Conservation (phyloP, 2,113 vertebrate genomes). For the Myodes glareolus region DNA sequence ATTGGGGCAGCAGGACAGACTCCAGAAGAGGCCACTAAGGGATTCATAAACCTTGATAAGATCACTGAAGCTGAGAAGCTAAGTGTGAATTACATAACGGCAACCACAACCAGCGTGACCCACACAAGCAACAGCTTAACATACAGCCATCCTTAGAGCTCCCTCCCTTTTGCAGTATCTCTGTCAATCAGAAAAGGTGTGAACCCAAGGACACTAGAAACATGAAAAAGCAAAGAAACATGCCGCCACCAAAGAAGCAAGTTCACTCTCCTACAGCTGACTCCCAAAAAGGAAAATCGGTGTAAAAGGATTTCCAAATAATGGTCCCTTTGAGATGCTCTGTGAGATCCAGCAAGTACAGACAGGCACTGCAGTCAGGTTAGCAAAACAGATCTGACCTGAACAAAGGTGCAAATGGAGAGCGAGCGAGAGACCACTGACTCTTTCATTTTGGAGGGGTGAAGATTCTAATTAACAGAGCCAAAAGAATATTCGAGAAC, state of each 20-base stretch:
- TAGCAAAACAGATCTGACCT: background rate
- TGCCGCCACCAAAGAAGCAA: background rate
- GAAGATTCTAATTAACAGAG: background rate
- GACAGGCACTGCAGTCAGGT: background rate
- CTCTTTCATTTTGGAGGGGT: background rate
- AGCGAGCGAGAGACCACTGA: background rate
- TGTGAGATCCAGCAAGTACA: background rate
- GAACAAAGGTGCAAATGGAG: background rate
- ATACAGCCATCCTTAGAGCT: background rate
- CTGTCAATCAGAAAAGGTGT: background rate
- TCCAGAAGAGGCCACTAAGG: background rate
- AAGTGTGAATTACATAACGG: background rate
- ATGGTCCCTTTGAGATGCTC: background rate
- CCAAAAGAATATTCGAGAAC: background rate
- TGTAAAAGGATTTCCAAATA: background rate
- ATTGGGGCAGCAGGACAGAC: no score
- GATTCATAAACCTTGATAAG: background rate
- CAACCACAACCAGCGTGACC: background rate
- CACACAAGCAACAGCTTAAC: background rate
- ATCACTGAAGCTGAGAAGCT: background rate
- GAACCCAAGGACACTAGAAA: background rate
- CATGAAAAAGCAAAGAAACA: background rate
- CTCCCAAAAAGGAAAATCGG: background rate
- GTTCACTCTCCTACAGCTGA: background rate
- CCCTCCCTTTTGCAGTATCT: background rate